These are phyloP conservation scores for Cercocebus atys DNA, from an alignment of 2,113 vertebrate species.

Conservation along the genomic window DNA sequence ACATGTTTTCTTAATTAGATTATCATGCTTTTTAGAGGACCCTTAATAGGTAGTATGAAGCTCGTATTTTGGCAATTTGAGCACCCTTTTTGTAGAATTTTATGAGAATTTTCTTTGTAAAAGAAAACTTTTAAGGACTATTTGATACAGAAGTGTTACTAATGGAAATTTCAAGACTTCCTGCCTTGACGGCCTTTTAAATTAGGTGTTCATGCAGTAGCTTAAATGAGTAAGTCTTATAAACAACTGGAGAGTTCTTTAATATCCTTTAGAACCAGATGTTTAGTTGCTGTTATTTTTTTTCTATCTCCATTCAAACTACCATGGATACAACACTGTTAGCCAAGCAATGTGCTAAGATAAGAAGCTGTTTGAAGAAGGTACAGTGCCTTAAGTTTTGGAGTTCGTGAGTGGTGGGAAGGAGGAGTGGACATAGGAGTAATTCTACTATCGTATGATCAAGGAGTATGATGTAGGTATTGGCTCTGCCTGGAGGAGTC, in stretches of 20 bases:
- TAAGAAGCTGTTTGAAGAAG: background rate
- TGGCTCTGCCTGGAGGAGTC: background rate
- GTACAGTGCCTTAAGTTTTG: background rate
- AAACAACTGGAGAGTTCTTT: background rate
- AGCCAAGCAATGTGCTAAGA: background rate
- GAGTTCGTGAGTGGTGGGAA: background rate
- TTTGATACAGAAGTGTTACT: background rate
- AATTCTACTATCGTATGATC: background rate
- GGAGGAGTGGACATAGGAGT: background rate
- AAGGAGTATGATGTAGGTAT: background rate
- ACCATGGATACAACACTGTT: background rate
- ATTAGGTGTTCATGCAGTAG: slow-evolving; percentile 22
- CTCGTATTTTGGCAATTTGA: slow-evolving; percentile 37
- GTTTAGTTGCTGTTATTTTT: background rate
- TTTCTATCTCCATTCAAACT: background rate
- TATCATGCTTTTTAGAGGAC: background rate
- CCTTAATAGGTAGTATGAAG: background rate
- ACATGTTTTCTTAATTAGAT: slow-evolving; percentile 33
- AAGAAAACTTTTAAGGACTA: background rate
- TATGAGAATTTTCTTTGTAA: slow-evolving; percentile 16
- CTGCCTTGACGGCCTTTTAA: background rate
- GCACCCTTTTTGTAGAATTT: slow-evolving; percentile 16
- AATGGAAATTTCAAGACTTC: slow-evolving; percentile 25
- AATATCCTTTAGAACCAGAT: background rate
- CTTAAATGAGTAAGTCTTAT: slow-evolving; percentile 31